These are phyloP conservation scores for Hephaestus fuliginosus DNA, from an alignment of 2,797 vertebrate genomes.

Conservation along the genomic window DNA sequence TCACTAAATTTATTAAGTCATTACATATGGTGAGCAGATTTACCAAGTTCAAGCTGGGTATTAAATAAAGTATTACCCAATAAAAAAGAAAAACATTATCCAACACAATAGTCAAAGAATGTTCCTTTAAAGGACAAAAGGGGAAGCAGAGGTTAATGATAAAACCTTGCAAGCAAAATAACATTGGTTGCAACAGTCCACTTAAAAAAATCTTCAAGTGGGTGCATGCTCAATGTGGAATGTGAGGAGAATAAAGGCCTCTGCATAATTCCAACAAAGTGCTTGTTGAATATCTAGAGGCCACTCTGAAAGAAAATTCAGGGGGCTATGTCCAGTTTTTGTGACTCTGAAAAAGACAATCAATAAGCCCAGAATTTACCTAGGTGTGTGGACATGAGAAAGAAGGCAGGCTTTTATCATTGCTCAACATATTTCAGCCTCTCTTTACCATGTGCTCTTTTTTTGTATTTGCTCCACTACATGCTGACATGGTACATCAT, in stretches of 20 bases:
- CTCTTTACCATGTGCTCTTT: background rate
- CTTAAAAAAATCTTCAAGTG: too few species aligned
- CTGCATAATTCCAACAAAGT: background rate
- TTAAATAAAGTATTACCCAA: constrained; percentile 2
- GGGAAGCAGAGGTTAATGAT: background rate
- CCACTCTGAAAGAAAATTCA: background rate
- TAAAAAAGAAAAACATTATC: background rate
- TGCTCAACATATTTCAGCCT: background rate
- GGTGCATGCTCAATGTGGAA: background rate
- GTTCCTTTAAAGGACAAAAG: background rate
- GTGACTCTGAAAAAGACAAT: background rate
- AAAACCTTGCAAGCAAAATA: background rate
- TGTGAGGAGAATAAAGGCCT: background rate
- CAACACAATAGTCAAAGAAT: background rate
- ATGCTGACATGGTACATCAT: background rate
- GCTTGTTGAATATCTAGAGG: background rate
- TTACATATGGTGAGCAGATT: constrained; percentile 31
- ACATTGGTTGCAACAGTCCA: background rate
- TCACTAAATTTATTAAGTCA: constrained; percentile 24
- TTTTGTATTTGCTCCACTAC: background rate
- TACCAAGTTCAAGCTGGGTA: constrained; percentile 11
- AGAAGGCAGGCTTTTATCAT: background rate
- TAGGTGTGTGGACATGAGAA: background rate
- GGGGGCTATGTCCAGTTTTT: background rate
- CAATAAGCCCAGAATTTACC: background rate